Conservation (phyloP, 2,888 invertebrate species). For the Strigamia crassipes region DNA sequence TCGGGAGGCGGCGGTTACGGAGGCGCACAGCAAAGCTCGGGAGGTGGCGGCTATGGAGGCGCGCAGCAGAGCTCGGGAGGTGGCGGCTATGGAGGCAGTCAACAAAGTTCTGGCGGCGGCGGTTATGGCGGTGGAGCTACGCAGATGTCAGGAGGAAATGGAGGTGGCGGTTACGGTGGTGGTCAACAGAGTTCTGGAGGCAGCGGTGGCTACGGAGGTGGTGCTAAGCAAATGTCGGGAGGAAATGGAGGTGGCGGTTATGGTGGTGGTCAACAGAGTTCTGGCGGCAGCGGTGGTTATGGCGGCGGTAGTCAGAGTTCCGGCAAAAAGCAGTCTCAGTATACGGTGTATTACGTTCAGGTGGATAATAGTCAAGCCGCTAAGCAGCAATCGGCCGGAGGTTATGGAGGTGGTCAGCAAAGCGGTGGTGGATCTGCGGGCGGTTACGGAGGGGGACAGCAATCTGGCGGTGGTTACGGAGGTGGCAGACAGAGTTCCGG, state of each 20-base stretch:
- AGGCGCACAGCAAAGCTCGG: background rate
- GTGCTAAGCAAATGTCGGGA: no score
- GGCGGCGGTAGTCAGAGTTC: background rate
- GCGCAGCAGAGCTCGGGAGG: background rate
- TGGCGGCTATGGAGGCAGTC: background rate
- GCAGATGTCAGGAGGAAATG: background rate
- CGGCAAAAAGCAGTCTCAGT: background rate
- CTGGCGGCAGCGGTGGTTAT: background rate
- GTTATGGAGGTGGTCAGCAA: background rate
- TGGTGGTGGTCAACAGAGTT: no score
- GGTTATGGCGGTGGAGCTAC: background rate
- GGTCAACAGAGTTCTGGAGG: background rate
- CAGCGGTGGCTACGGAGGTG: background rate
- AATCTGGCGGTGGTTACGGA: background rate
- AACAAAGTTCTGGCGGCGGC: background rate
- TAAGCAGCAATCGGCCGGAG: background rate
- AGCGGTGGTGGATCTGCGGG: background rate
- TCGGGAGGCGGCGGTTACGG: background rate
- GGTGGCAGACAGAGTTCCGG: no score
- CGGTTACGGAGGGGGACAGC: background rate
- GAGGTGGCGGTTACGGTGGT: conserved; percentile 11
- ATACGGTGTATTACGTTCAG: conserved; percentile 23
- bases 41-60: background rate
- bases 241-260: no score
- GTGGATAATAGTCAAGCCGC: background rate